These are phyloP conservation scores for Promerops cafer DNA, from an alignment of 2,113 vertebrate genomes.

Conservation along the genomic window DNA sequence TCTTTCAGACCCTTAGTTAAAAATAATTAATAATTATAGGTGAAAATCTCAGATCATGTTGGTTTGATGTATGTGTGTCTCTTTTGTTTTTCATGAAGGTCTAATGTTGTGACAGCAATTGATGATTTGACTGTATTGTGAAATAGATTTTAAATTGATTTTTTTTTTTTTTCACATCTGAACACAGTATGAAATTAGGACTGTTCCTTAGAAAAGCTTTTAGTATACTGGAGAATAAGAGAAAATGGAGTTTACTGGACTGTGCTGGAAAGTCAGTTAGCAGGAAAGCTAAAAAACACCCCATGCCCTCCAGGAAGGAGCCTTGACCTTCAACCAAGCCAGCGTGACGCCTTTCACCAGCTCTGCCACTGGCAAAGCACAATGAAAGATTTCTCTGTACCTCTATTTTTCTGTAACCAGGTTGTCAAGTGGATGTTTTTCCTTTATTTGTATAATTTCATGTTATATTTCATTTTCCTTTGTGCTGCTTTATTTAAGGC, in stretches of 20 bases:
- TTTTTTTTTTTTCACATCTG: not conserved
- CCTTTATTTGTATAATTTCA: not conserved
- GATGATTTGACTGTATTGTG: not conserved
- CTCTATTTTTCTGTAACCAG: not conserved
- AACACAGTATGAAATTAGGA: not conserved
- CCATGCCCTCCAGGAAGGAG: not conserved
- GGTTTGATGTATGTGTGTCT: not conserved
- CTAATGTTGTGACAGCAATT: not conserved
- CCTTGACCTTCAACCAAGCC: not conserved
- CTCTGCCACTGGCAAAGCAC: not conserved
- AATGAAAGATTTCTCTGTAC: not conserved
- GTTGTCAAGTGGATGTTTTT: not conserved
- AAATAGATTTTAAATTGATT: not conserved
- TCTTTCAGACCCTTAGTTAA: not conserved
- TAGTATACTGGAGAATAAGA: not conserved
- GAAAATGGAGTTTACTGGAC: not conserved
- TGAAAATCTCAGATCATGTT: not conserved
- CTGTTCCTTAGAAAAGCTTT: not conserved
- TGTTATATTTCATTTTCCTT: not conserved
- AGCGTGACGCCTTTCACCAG: not conserved
- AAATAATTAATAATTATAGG: not conserved
- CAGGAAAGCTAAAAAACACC: not conserved
- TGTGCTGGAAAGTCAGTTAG: not conserved
- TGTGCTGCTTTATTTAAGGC: not conserved
- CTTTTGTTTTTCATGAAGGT: not conserved